Percentiles rank a stretch among this genome's conserved stretches.
These are phyloP conservation scores for Scelioninae gen. 1 DNA, from an alignment of 2,888 invertebrate genomes.

Conservation along the genomic window DNA sequence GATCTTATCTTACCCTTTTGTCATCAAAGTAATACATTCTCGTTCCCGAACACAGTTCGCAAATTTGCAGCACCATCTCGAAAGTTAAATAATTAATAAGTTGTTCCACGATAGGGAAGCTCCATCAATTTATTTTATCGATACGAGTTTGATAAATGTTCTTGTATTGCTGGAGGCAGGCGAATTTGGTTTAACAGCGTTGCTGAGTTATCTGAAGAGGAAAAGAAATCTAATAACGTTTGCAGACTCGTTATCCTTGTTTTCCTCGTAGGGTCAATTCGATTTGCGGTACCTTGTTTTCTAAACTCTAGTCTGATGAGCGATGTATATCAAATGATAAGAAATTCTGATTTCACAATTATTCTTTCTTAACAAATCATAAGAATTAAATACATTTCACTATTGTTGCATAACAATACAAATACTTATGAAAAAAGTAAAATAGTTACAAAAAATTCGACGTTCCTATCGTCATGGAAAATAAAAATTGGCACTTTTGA, in stretches of 20 bases:
- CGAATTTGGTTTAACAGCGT: slow-evolving; percentile 66
- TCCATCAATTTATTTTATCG: slow-evolving; percentile 76
- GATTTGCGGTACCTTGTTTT: slow-evolving; percentile 68
- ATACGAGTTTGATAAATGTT: slow-evolving; percentile 79
- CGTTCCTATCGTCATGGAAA: too few relatives aligned
- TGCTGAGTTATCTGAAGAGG: slow-evolving; percentile 71
- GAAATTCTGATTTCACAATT: slow-evolving; percentile 28
- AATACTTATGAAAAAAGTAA: too few relatives aligned
- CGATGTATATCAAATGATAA: slow-evolving; percentile 39
- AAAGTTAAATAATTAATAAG: slow-evolving; percentile 63
- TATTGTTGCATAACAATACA: too few relatives aligned
- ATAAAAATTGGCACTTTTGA: too few relatives aligned
- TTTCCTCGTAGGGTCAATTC: slow-evolving; percentile 72
- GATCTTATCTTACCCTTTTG: slow-evolving; percentile 58
- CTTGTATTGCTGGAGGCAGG: slow-evolving; percentile 70
- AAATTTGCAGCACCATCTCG: slow-evolving; percentile 48
- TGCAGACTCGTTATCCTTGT: slow-evolving; percentile 72
- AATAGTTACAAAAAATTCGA: too few relatives aligned
- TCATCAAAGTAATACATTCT: slow-evolving; percentile 44
- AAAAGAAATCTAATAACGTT: slow-evolving; percentile 78
- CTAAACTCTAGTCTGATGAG: slow-evolving; percentile 50
- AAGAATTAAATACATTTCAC: too few relatives aligned
- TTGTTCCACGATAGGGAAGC: slow-evolving; percentile 17
- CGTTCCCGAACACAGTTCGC: slow-evolving; percentile 35
- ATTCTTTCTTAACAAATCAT: slow-evolving; percentile 1